Evolutionary conservation across 1,140 invertebrate species (phyloP).

Genomic region (Cydia strobilella): DNA sequence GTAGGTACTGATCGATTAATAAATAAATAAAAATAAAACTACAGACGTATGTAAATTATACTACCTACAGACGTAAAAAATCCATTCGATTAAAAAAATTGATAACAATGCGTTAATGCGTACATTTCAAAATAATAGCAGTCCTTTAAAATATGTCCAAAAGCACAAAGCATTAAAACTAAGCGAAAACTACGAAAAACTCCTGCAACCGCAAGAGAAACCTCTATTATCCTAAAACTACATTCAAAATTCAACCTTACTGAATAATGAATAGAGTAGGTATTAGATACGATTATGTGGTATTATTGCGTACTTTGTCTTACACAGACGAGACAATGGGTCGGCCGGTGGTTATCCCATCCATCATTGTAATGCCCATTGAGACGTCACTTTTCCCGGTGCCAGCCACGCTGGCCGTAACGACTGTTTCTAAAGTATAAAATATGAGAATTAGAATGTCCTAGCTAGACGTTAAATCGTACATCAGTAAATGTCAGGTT

Average conservation of each 20-base stretch:
- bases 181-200: constrained; percentile 1
- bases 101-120: too few species aligned
- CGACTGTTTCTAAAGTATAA: constrained; percentile 17
- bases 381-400: constrained; percentile 39
- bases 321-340: constrained; percentile 45
- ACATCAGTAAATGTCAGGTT: neutral
- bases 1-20: too few species aligned
- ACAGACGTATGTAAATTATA: too few species aligned
- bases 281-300: neutral
- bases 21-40: too few species aligned
- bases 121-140: too few species aligned
- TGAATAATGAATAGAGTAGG: neutral
- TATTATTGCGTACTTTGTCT: constrained; percentile 24
- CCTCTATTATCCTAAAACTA: neutral
- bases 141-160: too few species aligned
- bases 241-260: neutral
- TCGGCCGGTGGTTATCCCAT: constrained; percentile 36
- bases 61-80: too few species aligned
- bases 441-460: neutral
- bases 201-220: neutral
- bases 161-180: neutral
- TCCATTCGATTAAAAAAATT: too few species aligned
- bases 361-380: constrained; percentile 47
- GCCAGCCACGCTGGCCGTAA: neutral
- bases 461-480: constrained; percentile 2